Evolutionary conservation across 2,888 invertebrate genomes (phyloP), one percentile per base, ranked within the genome.

Genomic region (Eustalomyia histrio): DNA sequence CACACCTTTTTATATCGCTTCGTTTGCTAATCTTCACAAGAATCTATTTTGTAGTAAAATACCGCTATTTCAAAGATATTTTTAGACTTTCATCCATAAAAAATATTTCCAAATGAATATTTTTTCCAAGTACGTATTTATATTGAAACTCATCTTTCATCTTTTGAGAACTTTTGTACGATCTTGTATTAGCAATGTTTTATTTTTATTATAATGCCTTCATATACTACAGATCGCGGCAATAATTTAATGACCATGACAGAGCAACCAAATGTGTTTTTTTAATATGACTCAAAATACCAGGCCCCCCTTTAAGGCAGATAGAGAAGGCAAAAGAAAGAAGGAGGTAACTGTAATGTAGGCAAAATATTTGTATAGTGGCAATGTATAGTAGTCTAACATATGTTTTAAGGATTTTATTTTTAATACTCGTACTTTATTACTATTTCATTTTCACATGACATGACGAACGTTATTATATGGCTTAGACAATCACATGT

Each of bases 171-270:
- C n/a, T 47, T 47, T 29, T n/a, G n/a, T 47, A 47, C 0, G 12
- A n/a, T n/a, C 14, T 47, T 14, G 43, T n/a, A n/a, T 47, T 47
- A 14, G 43, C 8, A n/a, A 47, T 47, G 43, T 14, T 47, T n/a
- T n/a, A 16, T 39, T 39, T 35, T 35, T 39, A 39, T 39, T 39
- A 39, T 39, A 12, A 12, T 39, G 39, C 39, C 39, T 39, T 47
- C 21, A 6, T 53, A 52, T 47, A 18, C 52, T 35, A 10, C 55
- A 35, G 61, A 67, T 68, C 68, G 76, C 63, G 52, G 67, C 57
- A 76, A 72, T 63, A 63, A 57, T 64, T 75, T 80, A 80, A 76
- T 80, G 80, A 72, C 80, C 80, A 80, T 80, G 80, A 80, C 75
- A 80, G 71, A 67, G 58, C 75, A 57, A 55, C 58, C 18, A 53